Conservation (phyloP, 1,140 invertebrate species). For the Ostrea edulis region DNA sequence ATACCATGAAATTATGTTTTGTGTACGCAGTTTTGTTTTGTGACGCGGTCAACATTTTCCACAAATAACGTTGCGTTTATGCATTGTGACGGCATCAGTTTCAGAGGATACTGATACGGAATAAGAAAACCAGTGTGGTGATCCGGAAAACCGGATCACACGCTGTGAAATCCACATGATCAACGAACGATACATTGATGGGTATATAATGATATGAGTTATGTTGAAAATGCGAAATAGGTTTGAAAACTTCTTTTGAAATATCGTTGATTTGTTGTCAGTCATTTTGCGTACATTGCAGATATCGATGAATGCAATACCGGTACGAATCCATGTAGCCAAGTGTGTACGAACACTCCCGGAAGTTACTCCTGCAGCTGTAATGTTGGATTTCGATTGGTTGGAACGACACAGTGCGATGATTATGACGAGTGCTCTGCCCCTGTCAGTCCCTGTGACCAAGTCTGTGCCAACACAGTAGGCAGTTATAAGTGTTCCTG, state of each 20-base stretch:
- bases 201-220: too few species aligned
- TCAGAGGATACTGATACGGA: too few species aligned
- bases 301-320: conserved; percentile 68
- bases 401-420: conserved; percentile 42
- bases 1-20: too few species aligned
- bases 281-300: conserved; percentile 67
- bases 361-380: conserved; percentile 69
- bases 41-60: too few species aligned
- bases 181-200: too few species aligned
- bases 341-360: conserved; percentile 67
- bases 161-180: too few species aligned
- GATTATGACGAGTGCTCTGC: conserved; percentile 44
- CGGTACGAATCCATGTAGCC: conserved; percentile 58
- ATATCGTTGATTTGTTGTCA: not conserved
- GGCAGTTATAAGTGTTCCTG: conserved; percentile 47
- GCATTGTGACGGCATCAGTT: too few species aligned
- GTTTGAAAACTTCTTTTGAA: not conserved
- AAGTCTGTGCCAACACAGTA: conserved; percentile 46
- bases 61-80: too few species aligned
- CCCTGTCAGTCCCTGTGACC: conserved; percentile 40
- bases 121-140: too few species aligned
- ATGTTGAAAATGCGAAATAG: too few species aligned
- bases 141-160: too few species aligned
- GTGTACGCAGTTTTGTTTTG: too few species aligned
- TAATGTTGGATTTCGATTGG: conserved; percentile 59